Evolutionary conservation across 2,113 vertebrate genomes (phyloP).

Genomic region (Copsychus sechellarum): DNA sequence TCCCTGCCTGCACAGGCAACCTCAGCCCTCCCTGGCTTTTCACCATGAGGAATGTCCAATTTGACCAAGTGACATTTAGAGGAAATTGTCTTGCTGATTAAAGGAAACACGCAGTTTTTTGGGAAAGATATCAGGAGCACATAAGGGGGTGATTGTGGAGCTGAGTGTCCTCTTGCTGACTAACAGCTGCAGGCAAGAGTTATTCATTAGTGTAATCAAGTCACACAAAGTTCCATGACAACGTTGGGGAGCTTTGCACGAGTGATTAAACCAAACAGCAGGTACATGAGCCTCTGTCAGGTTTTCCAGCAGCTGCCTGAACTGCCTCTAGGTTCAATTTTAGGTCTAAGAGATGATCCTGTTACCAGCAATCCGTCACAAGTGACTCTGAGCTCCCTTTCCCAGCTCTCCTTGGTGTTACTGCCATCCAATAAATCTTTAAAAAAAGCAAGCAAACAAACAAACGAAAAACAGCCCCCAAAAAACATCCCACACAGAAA

Average conservation of each 20-base stretch:
- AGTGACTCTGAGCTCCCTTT: neutral
- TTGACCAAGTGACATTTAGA: neutral
- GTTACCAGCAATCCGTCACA: neutral
- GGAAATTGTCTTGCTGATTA: neutral
- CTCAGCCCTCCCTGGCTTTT: neutral
- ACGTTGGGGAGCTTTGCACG: neutral
- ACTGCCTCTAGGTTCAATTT: neutral
- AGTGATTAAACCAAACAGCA: slow-evolving; percentile 24
- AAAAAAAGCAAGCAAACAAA: neutral
- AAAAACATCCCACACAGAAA: neutral
- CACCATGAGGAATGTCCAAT: neutral
- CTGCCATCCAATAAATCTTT: neutral
- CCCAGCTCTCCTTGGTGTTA: rapidly evolving
- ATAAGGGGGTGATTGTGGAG: neutral
- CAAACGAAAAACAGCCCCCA: neutral
- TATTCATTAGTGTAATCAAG: neutral
- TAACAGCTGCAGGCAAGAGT: neutral
- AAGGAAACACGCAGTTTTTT: neutral
- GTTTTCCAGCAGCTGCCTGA: neutral
- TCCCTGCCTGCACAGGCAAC: neutral
- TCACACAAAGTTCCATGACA: neutral
- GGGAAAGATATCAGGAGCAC: neutral
- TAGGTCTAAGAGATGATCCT: neutral
- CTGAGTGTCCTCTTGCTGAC: neutral
- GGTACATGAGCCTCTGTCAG: neutral